Evolutionary conservation across 2,113 vertebrate species (phyloP).

Genomic region (Porphyrio hochstetteri): DNA sequence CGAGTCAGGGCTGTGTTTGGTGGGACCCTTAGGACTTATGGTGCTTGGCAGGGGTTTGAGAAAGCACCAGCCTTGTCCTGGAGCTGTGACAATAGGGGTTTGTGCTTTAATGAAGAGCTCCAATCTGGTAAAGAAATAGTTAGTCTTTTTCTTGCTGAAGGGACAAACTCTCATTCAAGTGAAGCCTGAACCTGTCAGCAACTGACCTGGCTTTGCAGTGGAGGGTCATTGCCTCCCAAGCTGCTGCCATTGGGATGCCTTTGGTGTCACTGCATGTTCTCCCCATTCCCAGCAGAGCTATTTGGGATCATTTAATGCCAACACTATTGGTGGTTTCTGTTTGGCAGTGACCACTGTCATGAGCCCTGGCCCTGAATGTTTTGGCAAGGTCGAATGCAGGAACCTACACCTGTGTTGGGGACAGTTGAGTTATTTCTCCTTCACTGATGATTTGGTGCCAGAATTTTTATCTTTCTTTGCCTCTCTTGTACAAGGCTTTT

Average conservation of each 20-base stretch:
- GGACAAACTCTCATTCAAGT: neutral
- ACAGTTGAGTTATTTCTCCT: neutral
- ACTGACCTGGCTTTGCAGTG: neutral
- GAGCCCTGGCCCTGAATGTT: neutral
- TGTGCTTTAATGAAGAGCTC: neutral
- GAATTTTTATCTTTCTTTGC: neutral
- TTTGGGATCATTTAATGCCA: neutral
- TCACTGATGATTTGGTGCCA: neutral
- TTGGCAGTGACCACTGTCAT: neutral
- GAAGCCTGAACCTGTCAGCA: neutral
- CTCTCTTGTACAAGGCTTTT: neutral
- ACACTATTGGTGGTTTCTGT: accelerated
- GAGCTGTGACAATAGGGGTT: neutral
- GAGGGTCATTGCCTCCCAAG: neutral
- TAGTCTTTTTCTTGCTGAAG: neutral
- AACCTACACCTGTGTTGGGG: neutral
- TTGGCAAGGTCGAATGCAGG: neutral
- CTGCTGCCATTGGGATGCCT: neutral
- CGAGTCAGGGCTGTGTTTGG: neutral
- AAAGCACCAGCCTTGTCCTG: neutral
- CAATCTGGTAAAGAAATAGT: too few relatives aligned
- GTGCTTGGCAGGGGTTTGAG: neutral
- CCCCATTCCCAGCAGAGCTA: neutral
- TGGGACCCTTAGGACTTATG: neutral
- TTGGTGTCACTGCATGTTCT: neutral